These are phyloP conservation scores for Stramonita haemastoma DNA, from an alignment of 2,888 invertebrate genomes.

Conservation along the genomic window DNA sequence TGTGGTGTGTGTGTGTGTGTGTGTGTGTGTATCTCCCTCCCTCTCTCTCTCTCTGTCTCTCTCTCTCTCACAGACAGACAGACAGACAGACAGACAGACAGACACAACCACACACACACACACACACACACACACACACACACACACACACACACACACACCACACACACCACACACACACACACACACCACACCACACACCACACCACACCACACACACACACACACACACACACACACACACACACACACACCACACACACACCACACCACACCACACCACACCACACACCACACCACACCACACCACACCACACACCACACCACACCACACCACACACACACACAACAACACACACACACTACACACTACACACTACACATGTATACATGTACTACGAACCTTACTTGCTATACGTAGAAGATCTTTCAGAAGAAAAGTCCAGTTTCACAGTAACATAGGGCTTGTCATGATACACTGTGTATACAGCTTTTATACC, in stretches of 20 bases:
- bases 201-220: too few species aligned
- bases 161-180: background rate
- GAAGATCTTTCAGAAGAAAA: too few species aligned
- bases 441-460: too few species aligned
- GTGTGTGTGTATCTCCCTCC: too few species aligned
- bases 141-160: conserved; percentile 8
- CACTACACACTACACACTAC: background rate
- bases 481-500: too few species aligned
- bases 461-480: too few species aligned
- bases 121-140: background rate
- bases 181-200: too few species aligned
- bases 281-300: background rate
- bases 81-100: background rate
- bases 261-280: background rate
- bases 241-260: background rate
- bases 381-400: background rate
- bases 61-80: background rate
- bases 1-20: background rate
- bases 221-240: background rate
- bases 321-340: conserved; percentile 2
- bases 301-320: background rate
- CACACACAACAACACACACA: conserved; percentile 4
- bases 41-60: too few species aligned
- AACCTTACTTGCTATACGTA: too few species aligned
- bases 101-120: background rate